Evolutionary conservation across 2,113 vertebrate species (phyloP).

Genomic region (Ifrita kowaldi): DNA sequence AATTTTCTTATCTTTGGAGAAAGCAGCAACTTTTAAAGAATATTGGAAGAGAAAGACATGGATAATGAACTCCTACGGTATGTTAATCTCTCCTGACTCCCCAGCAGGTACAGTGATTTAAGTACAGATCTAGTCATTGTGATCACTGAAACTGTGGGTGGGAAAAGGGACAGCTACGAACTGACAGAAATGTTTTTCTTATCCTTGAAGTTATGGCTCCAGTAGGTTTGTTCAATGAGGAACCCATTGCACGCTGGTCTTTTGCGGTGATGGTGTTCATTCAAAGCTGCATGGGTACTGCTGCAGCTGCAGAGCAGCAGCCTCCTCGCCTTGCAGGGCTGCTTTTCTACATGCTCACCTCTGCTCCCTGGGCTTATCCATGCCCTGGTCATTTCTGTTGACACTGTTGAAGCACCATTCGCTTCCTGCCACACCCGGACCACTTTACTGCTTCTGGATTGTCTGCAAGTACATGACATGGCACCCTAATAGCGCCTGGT

Average conservation of each 20-base stretch:
- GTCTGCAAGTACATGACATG: background rate
- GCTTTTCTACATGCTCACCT: background rate
- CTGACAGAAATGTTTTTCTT: background rate
- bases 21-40: background rate
- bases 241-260: background rate
- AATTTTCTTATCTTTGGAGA: background rate
- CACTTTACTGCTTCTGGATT: background rate
- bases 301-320: background rate
- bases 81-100: background rate
- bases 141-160: background rate
- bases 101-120: background rate
- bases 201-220: background rate
- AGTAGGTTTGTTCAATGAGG: background rate
- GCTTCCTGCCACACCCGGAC: background rate
- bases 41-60: background rate
- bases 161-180: background rate
- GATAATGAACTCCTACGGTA: background rate
- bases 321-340: background rate
- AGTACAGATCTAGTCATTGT: background rate
- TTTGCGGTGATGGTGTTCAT: background rate
- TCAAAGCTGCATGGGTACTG: fast-evolving
- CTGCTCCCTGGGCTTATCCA: background rate
- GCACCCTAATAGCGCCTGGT: too few relatives aligned
- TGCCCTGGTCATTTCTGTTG: background rate
- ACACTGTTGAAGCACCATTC: background rate